phyloP scores from a whole-genome alignment of 2,113 vertebrate genomes.

The Otocyon megalotis region DNA sequence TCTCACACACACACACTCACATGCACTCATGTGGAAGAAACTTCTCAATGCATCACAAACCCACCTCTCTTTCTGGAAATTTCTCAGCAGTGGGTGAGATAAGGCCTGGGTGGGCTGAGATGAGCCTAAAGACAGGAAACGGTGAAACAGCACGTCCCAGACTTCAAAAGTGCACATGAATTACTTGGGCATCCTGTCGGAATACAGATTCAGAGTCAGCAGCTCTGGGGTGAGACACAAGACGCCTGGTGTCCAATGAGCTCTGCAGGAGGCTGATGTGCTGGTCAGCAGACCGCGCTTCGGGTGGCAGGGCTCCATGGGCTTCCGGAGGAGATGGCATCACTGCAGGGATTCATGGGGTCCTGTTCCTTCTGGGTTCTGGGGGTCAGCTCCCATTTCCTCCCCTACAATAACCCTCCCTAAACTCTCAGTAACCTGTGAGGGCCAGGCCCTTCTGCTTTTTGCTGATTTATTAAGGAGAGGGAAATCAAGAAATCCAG shows the following conservation, averaged over 20 bases:
- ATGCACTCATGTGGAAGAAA: not conserved
- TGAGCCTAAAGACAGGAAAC: not conserved
- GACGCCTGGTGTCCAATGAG: fast-evolving
- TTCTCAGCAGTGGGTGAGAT: not conserved
- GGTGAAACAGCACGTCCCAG: fast-evolving
- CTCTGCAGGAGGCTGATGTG: fast-evolving
- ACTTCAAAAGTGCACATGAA: fast-evolving
- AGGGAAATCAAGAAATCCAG: not conserved
- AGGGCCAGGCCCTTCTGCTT: not conserved
- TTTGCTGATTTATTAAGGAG: not conserved
- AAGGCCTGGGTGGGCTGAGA: not conserved
- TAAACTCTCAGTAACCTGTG: not conserved
- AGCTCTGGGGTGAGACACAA: fast-evolving
- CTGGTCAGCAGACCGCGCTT: fast-evolving
- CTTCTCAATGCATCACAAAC: not conserved
- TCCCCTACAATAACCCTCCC: not conserved
- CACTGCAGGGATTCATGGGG: not conserved
- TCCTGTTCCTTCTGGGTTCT: not conserved
- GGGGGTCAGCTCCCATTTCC: too few species aligned
- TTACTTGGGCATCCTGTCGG: not conserved
- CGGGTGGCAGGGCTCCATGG: fast-evolving
- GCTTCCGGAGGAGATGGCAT: too few species aligned
- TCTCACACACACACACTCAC: not conserved
- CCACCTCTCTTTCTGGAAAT: not conserved
- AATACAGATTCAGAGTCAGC: not conserved